phyloP scores from a whole-genome alignment of 2,888 invertebrate genomes.

The Antheraea assamensis region DNA sequence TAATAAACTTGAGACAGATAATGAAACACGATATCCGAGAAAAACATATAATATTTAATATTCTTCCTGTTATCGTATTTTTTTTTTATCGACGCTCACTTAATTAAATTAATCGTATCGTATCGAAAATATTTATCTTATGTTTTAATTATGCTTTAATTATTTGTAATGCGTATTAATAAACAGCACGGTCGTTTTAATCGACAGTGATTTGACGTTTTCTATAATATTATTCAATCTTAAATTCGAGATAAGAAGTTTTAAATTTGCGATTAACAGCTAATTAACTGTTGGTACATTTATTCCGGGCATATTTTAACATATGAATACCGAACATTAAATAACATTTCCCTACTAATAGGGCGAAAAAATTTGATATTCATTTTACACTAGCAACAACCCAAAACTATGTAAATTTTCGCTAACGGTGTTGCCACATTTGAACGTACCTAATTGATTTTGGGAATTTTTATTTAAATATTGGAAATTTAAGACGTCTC shows the following conservation, averaged over 20 bases:
- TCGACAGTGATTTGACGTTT: neutral
- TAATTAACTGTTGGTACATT: neutral
- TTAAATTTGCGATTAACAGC: neutral
- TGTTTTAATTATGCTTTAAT: conserved; percentile 18
- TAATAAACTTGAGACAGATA: neutral
- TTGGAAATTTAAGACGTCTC: too few relatives aligned
- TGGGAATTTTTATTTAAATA: too few relatives aligned
- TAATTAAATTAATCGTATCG: conserved; percentile 17
- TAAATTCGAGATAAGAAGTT: neutral
- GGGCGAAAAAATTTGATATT: too few relatives aligned
- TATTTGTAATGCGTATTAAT: conserved; percentile 9
- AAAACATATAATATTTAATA: conserved; percentile 10
- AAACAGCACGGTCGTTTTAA: neutral
- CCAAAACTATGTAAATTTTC: too few relatives aligned
- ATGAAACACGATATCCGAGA: neutral
- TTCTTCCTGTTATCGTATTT: conserved; percentile 10
- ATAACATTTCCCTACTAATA: too few relatives aligned
- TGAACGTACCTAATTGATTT: too few relatives aligned
- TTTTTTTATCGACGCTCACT: neutral
- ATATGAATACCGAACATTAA: too few relatives aligned
- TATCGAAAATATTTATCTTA: conserved; percentile 12
- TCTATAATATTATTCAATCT: neutral
- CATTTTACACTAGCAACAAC: too few relatives aligned
- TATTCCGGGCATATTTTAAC: neutral
- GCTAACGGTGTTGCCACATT: too few relatives aligned